These are phyloP conservation scores for Caloenas nicobarica DNA, from an alignment of 2,113 vertebrate genomes.

Conservation along the genomic window DNA sequence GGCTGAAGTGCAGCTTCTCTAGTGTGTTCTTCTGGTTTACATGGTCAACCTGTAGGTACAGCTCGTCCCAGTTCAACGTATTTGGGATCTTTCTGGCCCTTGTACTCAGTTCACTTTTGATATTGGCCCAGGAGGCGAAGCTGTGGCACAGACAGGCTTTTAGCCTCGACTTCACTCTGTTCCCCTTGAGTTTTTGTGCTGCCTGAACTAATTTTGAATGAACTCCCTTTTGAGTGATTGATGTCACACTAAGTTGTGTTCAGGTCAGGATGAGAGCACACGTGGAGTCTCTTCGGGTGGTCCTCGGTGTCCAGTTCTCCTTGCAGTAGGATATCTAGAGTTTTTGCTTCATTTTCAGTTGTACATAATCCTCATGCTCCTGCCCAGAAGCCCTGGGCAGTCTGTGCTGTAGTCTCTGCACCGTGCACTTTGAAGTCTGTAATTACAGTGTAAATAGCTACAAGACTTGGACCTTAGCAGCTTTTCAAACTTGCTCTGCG, in stretches of 20 bases:
- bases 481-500: background rate
- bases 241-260: background rate
- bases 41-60: fast-evolving
- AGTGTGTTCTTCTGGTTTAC: background rate
- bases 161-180: background rate
- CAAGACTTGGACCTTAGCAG: background rate
- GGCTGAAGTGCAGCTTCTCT: background rate
- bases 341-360: background rate
- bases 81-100: background rate
- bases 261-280: background rate
- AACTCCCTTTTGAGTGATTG: background rate
- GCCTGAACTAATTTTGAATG: background rate
- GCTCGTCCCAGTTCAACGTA: background rate
- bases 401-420: too few species aligned
- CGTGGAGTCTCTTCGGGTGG: background rate
- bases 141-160: background rate
- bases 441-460: background rate
- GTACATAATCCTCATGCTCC: fast-evolving
- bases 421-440: background rate
- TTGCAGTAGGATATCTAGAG: background rate
- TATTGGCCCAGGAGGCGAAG: background rate
- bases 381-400: background rate
- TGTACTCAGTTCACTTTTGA: background rate
- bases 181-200: background rate
- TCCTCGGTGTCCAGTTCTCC: background rate